These are phyloP conservation scores for Diplogasteroides magnus DNA, from an alignment of 1,140 invertebrate species.

Conservation along the genomic window DNA sequence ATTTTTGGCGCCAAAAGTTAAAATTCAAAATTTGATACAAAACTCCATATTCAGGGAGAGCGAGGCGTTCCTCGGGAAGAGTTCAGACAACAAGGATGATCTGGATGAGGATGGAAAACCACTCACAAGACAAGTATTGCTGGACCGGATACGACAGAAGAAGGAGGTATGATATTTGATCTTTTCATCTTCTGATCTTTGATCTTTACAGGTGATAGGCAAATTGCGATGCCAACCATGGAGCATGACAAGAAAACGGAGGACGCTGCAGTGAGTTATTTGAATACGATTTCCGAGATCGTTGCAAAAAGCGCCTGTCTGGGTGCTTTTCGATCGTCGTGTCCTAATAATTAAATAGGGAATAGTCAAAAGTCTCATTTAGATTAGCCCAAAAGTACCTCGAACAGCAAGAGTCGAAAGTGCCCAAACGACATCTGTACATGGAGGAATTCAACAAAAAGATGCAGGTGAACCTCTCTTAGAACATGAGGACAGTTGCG, in stretches of 20 bases:
- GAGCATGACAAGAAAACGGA: constrained; percentile 76
- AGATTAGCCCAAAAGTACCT: constrained; percentile 45
- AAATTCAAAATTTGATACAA: constrained; percentile 13
- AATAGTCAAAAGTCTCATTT: constrained; percentile 17
- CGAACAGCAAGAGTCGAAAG: constrained; percentile 47
- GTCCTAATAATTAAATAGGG: background rate
- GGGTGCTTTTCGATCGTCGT: background rate
- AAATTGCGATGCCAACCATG: constrained; percentile 82
- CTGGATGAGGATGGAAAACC: constrained; percentile 38
- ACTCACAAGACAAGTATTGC: constrained; percentile 71
- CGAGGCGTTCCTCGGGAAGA: constrained; percentile 35
- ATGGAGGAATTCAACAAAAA: constrained; percentile 58
- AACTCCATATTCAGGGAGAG: constrained; percentile 18
- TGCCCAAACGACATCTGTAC: constrained; percentile 47
- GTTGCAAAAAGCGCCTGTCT: background rate
- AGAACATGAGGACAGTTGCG: no score
- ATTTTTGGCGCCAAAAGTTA: background rate
- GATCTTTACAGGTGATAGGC: constrained; percentile 64
- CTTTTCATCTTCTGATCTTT: background rate
- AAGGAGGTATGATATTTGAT: constrained; percentile 65
- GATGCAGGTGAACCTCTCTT: constrained; percentile 63
- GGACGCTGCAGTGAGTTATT: constrained; percentile 64
- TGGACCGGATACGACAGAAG: constrained; percentile 82
- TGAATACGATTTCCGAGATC: background rate
- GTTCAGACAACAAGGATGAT: constrained; percentile 47